Conservation (phyloP, 2,888 invertebrate genomes). For the Linyphia triangularis region DNA sequence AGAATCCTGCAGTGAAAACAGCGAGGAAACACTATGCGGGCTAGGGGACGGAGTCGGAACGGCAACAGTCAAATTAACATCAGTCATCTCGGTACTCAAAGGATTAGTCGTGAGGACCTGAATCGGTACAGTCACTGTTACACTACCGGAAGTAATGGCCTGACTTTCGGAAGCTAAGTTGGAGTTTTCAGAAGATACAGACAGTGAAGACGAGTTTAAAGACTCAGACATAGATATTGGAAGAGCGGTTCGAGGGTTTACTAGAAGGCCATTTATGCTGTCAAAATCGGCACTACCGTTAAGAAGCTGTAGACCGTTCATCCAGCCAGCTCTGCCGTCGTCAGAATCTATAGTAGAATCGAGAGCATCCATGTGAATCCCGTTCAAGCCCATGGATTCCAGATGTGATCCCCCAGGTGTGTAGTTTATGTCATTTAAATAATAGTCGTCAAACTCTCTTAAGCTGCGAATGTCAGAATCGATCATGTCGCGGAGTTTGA, state of each 20-base stretch:
- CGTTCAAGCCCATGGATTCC: neutral
- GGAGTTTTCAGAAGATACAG: slow-evolving; percentile 9
- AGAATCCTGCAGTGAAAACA: slow-evolving; percentile 9
- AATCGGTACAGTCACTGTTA: slow-evolving; percentile 46
- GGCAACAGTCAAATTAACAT: slow-evolving; percentile 51
- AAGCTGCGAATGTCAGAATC: slow-evolving; percentile 87
- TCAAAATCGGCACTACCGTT: slow-evolving; percentile 67
- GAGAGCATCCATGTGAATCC: slow-evolving; percentile 27
- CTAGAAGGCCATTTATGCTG: slow-evolving; percentile 64
- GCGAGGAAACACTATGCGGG: slow-evolving; percentile 39
- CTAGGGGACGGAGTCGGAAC: slow-evolving; percentile 70
- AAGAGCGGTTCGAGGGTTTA: slow-evolving; percentile 76
- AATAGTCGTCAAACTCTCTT: slow-evolving; percentile 90
- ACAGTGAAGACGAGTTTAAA: slow-evolving; percentile 5
- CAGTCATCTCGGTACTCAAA: slow-evolving; percentile 18
- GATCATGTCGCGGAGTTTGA: slow-evolving; percentile 89
- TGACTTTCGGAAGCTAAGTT: slow-evolving; percentile 3
- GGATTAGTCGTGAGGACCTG: slow-evolving; percentile 39
- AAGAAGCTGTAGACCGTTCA: slow-evolving; percentile 47
- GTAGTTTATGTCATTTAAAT: slow-evolving; percentile 81
- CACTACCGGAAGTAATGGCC: slow-evolving; percentile 23
- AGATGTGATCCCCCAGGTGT: neutral
- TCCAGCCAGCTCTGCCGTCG: slow-evolving; percentile 50
- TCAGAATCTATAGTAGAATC: slow-evolving; percentile 37
- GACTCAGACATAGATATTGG: slow-evolving; percentile 62